phyloP scores from a whole-genome alignment of 2,113 vertebrate species.

The Coracopsis vasa region DNA sequence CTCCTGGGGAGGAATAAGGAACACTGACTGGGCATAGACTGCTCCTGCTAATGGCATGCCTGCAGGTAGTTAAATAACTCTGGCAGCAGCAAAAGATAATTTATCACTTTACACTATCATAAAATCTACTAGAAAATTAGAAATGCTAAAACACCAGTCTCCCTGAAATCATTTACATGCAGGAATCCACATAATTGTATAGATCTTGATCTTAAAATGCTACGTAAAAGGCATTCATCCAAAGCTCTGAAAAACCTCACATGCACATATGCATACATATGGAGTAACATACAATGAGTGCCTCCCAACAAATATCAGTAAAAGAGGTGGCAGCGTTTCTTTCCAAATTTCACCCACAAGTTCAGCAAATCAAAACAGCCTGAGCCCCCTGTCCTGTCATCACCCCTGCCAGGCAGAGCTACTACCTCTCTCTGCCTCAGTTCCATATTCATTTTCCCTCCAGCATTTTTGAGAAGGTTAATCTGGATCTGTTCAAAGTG shows the following conservation, averaged over 20 bases:
- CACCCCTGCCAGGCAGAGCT: neutral
- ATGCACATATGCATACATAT: slow-evolving; percentile 14
- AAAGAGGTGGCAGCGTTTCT: neutral
- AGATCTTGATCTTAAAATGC: slow-evolving; percentile 62
- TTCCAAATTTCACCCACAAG: neutral
- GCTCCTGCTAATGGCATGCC: slow-evolving; percentile 5
- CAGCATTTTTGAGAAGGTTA: neutral
- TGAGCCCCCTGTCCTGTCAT: neutral
- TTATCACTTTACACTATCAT: slow-evolving; percentile 49
- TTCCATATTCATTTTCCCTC: neutral
- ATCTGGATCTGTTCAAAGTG: neutral
- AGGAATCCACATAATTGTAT: slow-evolving; percentile 61
- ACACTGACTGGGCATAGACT: neutral
- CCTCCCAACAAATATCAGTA: slow-evolving; percentile 24
- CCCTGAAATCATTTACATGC: slow-evolving; percentile 64
- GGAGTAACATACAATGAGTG: neutral
- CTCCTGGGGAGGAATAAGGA: neutral
- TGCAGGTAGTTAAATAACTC: slow-evolving; percentile 33
- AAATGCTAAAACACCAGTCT: slow-evolving; percentile 53
- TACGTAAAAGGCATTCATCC: slow-evolving; percentile 44
- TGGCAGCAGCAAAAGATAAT: slow-evolving; percentile 38
- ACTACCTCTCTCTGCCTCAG: neutral
- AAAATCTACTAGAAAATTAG: slow-evolving; percentile 66
- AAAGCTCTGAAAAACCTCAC: slow-evolving; percentile 42
- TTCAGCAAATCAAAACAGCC: slow-evolving; percentile 3